A percentile compares a stretch with the other conserved stretches of the same genome.
These are phyloP conservation scores for Dynastes maya DNA, from an alignment of 2,888 invertebrate genomes.

Conservation along the genomic window DNA sequence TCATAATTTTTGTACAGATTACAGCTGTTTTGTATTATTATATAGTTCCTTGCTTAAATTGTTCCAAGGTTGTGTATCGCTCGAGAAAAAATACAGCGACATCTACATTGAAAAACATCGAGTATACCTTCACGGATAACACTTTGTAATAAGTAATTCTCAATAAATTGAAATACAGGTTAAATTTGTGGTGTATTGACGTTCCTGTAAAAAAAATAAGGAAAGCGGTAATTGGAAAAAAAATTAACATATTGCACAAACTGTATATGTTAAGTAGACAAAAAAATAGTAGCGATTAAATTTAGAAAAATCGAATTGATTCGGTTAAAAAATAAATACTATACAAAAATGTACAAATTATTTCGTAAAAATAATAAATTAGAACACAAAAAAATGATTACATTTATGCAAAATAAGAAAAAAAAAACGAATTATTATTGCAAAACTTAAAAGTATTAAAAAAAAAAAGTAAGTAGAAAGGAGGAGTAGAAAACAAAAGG, in stretches of 20 bases:
- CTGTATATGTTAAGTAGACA: constrained; percentile 60
- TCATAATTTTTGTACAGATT: constrained; percentile 23
- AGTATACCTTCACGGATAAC: constrained; percentile 60
- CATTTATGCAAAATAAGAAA: background rate
- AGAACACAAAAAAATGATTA: constrained; percentile 42
- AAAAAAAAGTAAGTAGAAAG: constrained; percentile 34
- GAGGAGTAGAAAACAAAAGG: constrained; percentile 2
- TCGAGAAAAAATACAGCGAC: constrained; percentile 56
- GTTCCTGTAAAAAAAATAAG: no score
- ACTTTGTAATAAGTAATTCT: constrained; percentile 50
- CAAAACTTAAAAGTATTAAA: constrained; percentile 27
- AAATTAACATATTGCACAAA: constrained; percentile 65
- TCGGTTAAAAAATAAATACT: constrained; percentile 66
- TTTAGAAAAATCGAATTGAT: constrained; percentile 38
- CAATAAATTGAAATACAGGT: background rate
- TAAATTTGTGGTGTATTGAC: no score
- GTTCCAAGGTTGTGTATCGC: constrained; percentile 6
- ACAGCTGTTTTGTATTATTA: constrained; percentile 5
- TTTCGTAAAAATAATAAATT: constrained; percentile 62
- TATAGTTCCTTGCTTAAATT: background rate
- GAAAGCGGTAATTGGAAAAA: constrained; percentile 53
- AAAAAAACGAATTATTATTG: constrained; percentile 14
- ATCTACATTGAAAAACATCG: constrained; percentile 58
- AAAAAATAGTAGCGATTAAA: constrained; percentile 55
- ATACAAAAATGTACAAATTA: constrained; percentile 68